Evolutionary conservation across 2,797 vertebrate genomes (phyloP), one percentile per base, ranked within the genome.

Genomic region (Chelmon rostratus): DNA sequence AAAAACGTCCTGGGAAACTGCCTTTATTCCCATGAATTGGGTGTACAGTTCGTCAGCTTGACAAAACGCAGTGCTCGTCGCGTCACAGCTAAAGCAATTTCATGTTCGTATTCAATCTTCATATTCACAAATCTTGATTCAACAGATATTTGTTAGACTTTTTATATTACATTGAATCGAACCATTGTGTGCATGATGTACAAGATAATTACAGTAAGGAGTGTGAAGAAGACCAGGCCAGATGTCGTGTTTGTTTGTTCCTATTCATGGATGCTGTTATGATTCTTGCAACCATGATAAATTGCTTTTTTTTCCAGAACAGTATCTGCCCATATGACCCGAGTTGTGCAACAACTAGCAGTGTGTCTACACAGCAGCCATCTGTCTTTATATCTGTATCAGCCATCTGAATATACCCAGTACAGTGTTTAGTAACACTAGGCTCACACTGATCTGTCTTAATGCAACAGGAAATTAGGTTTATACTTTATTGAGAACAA

Each of bases 341-440:
- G 11, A 59, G 64, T 42, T 25, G 25, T 35, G 8, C 44, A 49
- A 31, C 11, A 47, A 10, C 6, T 10, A 18, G 5, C 63, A 50
- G 44, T 5, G 4, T 9, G 1, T 40, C 35, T 42, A n/a, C 12
- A 75, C 12, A 66, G 6, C 42, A 75, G 18, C 6, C 3, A 21
- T 65, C 54, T 37, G 42, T 80, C 56, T 68, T 31, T 21, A 15
- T 68, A 54, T 70, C 42, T 46, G 12, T 42, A 38, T 19, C 28
- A 59, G 0, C 54, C 47, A 61, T 7, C 38, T 31, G 59, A 64
- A 37, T 69, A 52, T 52, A 53, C 4, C n/a, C 64, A 73, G 42
- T 1, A 12, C 18, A 42, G 21, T 16, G 33, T 15, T 75, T 62
- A 44, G 75, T 19, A 58, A 28, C 11, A 35, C 21, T 19, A 11